Evolutionary conservation across 1,140 invertebrate species (phyloP), one percentile per base, ranked within the genome.

Genomic region (Octopus bimaculoides): DNA sequence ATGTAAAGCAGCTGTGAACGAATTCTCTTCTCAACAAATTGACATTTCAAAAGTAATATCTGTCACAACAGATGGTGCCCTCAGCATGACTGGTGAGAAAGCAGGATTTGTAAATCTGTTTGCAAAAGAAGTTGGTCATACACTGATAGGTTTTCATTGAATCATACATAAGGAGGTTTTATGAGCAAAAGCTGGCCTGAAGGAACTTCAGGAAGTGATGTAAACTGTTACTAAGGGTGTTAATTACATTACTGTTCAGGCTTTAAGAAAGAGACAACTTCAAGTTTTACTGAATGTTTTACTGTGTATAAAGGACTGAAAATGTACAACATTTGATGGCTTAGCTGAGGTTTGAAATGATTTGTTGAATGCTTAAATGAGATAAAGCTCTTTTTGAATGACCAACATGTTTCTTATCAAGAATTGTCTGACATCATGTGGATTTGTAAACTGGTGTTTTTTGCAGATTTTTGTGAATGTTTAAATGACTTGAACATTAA

Each of bases 331-430:
- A 66, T 66, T 66, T n/a, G 61, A 14, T 66, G n/a, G 61, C 61
- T 66, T 66, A 66, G 61, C n/a, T 66, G 61, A 66, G 61, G 61
- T 66, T 66, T n/a, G 12, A 66, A 66, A 66, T 66, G 61, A 66
- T 66, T 66, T 66, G 61, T 14, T 66, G 12, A 66, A n/a, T 66
- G 61, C n/a, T 66, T 66, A n/a, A n/a, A 66, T 66, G 61, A 66
- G n/a, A 66, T 66, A 14, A 12, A 66, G 12, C 12, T n/a, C 12
- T 66, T 66, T 66, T 66, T 66, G 61, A 41, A 41, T 41, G 26
- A 41, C 26, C 26, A 66, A 66, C 12, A 66, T 14, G n/a, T 66
- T 12, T 66, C 61, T 66, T 66, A 14, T 66, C 61, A 66, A 66
- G n/a, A 66, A 66, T 66, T 66, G n/a, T 66, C 12, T 3, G 61